Percentiles rank a stretch among this genome's conserved stretches.
phyloP scores from a whole-genome alignment of 2,888 invertebrate species.

The Chromoteleia sp. region DNA sequence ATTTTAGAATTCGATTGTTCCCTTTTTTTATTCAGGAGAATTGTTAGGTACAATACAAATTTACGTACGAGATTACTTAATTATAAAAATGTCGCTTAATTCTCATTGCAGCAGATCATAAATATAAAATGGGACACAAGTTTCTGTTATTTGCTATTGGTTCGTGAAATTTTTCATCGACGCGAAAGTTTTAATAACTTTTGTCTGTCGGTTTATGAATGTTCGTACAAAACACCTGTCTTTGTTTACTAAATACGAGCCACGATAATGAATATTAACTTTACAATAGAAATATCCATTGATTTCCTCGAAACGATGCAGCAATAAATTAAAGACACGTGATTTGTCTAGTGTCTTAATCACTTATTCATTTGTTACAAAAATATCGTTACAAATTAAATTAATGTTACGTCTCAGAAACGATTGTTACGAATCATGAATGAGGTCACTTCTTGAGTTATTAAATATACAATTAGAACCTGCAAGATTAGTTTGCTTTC shows the following conservation, averaged over 20 bases:
- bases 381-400: slow-evolving; percentile 19
- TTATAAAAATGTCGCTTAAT: no score
- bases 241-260: no score
- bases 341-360: slow-evolving; percentile 7
- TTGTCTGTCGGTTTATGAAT: no score
- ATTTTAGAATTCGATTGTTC: slow-evolving; percentile 7
- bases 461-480: background rate
- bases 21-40: slow-evolving; percentile 9
- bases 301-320: background rate
- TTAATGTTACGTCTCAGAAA: slow-evolving; percentile 3
- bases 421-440: slow-evolving; percentile 21
- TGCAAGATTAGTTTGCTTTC: background rate
- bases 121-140: no score
- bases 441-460: background rate
- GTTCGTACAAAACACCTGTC: no score
- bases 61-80: no score
- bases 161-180: no score
- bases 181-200: no score
- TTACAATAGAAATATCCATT: background rate
- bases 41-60: background rate
- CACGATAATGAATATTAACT: no score
- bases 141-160: no score
- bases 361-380: slow-evolving; percentile 1
- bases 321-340: slow-evolving; percentile 20
- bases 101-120: no score